phyloP scores from a whole-genome alignment of 2,797 vertebrate genomes.

The Pseudochromis fuscus region DNA sequence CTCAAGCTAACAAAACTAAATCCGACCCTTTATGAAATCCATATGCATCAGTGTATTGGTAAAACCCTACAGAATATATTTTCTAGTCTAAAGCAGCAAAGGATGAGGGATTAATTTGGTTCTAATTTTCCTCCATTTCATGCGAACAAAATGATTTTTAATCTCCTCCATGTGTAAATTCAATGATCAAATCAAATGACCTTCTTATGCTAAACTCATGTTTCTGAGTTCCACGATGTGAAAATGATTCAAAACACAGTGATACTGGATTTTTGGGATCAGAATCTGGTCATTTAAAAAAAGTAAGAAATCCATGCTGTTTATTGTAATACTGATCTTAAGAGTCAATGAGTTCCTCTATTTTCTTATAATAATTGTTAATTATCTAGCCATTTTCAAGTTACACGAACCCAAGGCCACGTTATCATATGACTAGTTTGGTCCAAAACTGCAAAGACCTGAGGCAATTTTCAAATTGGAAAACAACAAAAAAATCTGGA shows the following conservation, averaged over 20 bases:
- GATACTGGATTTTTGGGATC: not conserved
- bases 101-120: not conserved
- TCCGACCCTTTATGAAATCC: not conserved
- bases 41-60: not conserved
- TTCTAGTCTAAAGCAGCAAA: not conserved
- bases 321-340: not conserved
- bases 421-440: not conserved
- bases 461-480: not conserved
- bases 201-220: not conserved
- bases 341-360: not conserved
- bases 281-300: not conserved
- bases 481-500: not conserved
- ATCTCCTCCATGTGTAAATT: no score
- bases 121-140: not conserved
- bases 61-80: not conserved
- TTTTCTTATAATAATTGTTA: not conserved
- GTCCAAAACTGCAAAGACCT: no score
- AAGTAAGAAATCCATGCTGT: not conserved
- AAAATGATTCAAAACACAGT: not conserved
- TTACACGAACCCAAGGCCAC: not conserved
- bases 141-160: conserved; percentile 4
- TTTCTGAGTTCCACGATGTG: not conserved
- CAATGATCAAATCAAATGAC: no score
- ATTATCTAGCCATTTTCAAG: not conserved
- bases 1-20: conserved; percentile 4